Percentiles rank a stretch among this genome's conserved stretches.
Evolutionary conservation across 2,797 vertebrate genomes (phyloP).

Genomic region (Danionella dracula): DNA sequence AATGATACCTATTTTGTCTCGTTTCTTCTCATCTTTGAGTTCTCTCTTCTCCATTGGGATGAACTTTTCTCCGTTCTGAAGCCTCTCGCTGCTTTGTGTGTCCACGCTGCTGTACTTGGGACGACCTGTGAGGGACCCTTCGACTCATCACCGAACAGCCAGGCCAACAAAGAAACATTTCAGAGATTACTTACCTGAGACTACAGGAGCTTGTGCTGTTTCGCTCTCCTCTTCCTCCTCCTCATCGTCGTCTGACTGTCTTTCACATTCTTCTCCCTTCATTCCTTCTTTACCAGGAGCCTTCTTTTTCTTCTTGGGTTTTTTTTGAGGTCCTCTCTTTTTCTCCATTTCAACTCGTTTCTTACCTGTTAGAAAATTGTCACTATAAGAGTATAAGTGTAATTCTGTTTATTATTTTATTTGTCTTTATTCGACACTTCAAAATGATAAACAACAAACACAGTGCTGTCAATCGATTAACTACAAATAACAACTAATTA

Average conservation of each 20-base stretch:
- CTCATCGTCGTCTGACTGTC: constrained; percentile 71
- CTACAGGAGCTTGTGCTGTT: constrained; percentile 6
- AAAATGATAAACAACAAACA: too few relatives aligned
- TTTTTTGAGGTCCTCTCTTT: constrained; percentile 74
- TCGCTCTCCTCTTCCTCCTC: constrained; percentile 57
- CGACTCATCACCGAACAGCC: neutral
- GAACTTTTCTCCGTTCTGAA: constrained; percentile 37
- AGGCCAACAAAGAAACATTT: constrained; percentile 10
- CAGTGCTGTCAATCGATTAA: too few relatives aligned
- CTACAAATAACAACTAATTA: too few relatives aligned
- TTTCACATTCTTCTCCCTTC: constrained; percentile 38
- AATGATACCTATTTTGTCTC: constrained; percentile 80
- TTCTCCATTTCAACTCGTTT: constrained; percentile 82
- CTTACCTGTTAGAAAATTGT: constrained; percentile 75
- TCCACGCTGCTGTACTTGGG: constrained; percentile 21
- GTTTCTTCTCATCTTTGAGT: constrained; percentile 58
- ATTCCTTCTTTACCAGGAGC: constrained; percentile 38
- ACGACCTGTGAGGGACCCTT: constrained; percentile 46
- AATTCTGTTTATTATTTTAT: too few relatives aligned
- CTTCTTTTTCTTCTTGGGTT: constrained; percentile 84
- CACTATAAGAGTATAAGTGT: too few relatives aligned
- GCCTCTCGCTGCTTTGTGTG: constrained; percentile 46
- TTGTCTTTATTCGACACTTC: too few relatives aligned
- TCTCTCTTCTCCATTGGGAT: constrained; percentile 60
- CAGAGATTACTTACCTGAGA: constrained; percentile 60